phyloP scores from a whole-genome alignment of 1,140 invertebrate genomes.

The Cheumatopsyche charites region DNA sequence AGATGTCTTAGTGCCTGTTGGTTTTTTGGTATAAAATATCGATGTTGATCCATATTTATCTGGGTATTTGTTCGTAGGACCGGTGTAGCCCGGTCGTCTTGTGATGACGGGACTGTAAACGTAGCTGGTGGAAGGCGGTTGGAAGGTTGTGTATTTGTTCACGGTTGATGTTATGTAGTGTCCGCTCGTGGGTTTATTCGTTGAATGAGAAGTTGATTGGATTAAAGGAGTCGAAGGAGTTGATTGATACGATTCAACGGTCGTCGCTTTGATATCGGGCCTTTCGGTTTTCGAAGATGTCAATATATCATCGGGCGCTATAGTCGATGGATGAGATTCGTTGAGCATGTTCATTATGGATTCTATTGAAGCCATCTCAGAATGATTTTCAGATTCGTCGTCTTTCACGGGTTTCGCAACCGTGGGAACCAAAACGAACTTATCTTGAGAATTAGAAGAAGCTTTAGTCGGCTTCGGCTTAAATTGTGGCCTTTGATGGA shows the following conservation, averaged over 20 bases:
- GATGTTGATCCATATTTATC: slow-evolving; percentile 38
- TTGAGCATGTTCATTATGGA: slow-evolving; percentile 72
- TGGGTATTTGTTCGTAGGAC: slow-evolving; percentile 42
- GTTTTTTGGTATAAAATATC: slow-evolving; percentile 51
- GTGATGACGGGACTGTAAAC: slow-evolving; percentile 62
- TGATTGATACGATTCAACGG: slow-evolving; percentile 40
- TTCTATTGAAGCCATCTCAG: slow-evolving; percentile 64
- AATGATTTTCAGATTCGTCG: slow-evolving; percentile 52
- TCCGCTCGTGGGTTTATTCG: slow-evolving; percentile 29
- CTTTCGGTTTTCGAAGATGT: slow-evolving; percentile 20
- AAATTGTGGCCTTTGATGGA: slow-evolving; percentile 56
- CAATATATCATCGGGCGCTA: slow-evolving; percentile 23
- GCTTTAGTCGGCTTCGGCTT: slow-evolving; percentile 57
- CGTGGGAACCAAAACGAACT: slow-evolving; percentile 52
- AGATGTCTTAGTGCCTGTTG: slow-evolving; percentile 53
- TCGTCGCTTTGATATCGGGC: slow-evolving; percentile 20
- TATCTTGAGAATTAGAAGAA: slow-evolving; percentile 45
- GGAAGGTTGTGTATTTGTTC: slow-evolving; percentile 36
- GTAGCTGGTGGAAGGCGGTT: slow-evolving; percentile 66
- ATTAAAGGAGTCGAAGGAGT: slow-evolving; percentile 54
- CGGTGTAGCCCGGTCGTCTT: slow-evolving; percentile 52
- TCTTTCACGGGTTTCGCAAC: slow-evolving; percentile 49
- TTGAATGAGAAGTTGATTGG: slow-evolving; percentile 60
- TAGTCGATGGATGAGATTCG: slow-evolving; percentile 60
- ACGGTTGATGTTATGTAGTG: slow-evolving; percentile 46